A percentile compares a stretch with the other conserved stretches of the same genome.
phyloP scores from a whole-genome alignment of 2,888 invertebrate genomes.

The Tholera decimalis region DNA sequence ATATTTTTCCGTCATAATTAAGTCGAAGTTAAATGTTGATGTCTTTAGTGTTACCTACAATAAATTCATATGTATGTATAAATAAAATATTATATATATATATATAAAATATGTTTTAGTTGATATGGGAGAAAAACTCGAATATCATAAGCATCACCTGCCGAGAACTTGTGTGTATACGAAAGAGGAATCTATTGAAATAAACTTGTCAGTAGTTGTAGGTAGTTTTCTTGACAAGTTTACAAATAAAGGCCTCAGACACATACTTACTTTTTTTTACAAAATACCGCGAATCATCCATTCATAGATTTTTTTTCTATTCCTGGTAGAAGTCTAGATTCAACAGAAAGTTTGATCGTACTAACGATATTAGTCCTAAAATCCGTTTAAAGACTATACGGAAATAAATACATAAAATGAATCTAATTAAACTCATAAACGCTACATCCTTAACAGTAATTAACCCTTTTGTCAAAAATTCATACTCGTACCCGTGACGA shows the following conservation, averaged over 20 bases:
- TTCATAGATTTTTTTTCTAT: background rate
- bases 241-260: background rate
- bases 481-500: constrained; percentile 35
- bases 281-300: background rate
- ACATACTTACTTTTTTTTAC: background rate
- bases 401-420: background rate
- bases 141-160: constrained; percentile 34
- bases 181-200: constrained; percentile 20
- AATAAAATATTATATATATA: constrained; percentile 20
- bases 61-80: constrained; percentile 19
- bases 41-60: background rate
- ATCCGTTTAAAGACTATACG: background rate
- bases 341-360: background rate
- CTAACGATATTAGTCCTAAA: background rate
- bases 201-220: background rate
- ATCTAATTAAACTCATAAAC: constrained; percentile 8
- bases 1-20: background rate
- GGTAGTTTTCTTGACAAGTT: background rate
- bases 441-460: background rate
- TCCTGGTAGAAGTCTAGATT: background rate
- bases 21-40: background rate
- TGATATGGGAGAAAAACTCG: constrained; percentile 14
- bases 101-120: constrained; percentile 21
- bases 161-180: background rate
- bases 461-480: constrained; percentile 7